Base-by-base conservation (phyloP, 2,113 vertebrate species). In the Phasianus colchicus region DNA sequence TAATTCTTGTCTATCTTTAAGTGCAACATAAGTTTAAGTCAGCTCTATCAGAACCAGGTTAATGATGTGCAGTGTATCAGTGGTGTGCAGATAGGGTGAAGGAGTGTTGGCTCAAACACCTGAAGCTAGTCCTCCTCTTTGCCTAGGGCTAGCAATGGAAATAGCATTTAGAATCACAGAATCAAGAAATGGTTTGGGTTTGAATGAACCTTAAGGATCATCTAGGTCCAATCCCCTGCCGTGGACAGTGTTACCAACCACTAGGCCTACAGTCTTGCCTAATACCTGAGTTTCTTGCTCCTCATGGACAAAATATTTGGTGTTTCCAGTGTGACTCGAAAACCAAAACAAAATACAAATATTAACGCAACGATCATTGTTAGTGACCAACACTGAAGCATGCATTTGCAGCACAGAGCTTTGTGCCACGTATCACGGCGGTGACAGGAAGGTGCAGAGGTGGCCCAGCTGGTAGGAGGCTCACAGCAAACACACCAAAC, bases 381-480 rank as follows among this genome's bases (percentile, higher is more conserved):
- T 20, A 54, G 45, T 2, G 2, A 7, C 38, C 43, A 9, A 6
- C 16, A 13, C 19, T 1, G 36, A 0, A 2, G 17, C 1, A 1
- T 12, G 45, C 13, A 30, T 16, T 57, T 5, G 34, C 76, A 66
- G 34, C 4, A 1, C 1, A 10, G 57, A 54, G 60, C 19, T 48
- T 36, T 29, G 55, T 1, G 38, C 45, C 2, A 5, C 0, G 4
- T 13, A 8, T 4, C 27, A 52, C 48, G 5, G 74, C 27, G 1
- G 0, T 7, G 54, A 45, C 13, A 1, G 0, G 1, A 0, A 18
- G 34, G 48, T 1, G 3, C 40, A 60, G 27, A 54, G 29, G 14
- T 25, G 17, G 25, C 18, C 42, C 65, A 42, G 45, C 6, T 27
- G 69, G 22, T 0, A 8, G 48, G 42, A 14, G 13, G 29, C 86